Evolutionary conservation across 2,888 invertebrate species (phyloP).

Genomic region (Melolontha melolontha): DNA sequence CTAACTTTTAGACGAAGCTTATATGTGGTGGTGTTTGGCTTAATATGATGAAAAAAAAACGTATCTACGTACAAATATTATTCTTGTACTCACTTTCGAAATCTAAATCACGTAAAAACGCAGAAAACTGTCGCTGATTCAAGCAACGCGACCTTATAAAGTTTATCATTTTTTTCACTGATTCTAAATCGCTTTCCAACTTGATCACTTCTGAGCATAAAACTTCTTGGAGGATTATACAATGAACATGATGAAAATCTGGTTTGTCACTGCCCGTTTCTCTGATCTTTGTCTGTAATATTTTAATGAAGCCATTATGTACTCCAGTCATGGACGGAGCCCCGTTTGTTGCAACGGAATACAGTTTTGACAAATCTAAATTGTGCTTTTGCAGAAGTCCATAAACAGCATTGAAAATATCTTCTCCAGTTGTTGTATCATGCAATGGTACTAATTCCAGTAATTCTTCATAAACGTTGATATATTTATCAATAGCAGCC

Average conservation of each 20-base stretch:
- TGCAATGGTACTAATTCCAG: constrained; percentile 11
- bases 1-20: no score
- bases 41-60: no score
- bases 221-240: constrained; percentile 15
- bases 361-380: constrained; percentile 5
- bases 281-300: not conserved
- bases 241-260: constrained; percentile 15
- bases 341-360: constrained; percentile 15
- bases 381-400: no score
- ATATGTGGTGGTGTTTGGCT: no score
- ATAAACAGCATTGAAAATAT: no score
- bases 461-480: constrained; percentile 15
- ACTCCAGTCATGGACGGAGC: constrained; percentile 5
- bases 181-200: not conserved
- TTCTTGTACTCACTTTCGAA: constrained; percentile 51
- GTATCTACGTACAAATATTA: no score
- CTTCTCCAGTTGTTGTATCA: no score
- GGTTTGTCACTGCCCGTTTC: no score
- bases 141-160: constrained; percentile 29
- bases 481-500: constrained; percentile 2
- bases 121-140: no score
- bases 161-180: constrained; percentile 7
- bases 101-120: constrained; percentile 49
- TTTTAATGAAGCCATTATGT: not conserved
- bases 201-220: constrained; percentile 13